Conservation (phyloP, 2,113 vertebrate species). For the Spea multiplicata region DNA sequence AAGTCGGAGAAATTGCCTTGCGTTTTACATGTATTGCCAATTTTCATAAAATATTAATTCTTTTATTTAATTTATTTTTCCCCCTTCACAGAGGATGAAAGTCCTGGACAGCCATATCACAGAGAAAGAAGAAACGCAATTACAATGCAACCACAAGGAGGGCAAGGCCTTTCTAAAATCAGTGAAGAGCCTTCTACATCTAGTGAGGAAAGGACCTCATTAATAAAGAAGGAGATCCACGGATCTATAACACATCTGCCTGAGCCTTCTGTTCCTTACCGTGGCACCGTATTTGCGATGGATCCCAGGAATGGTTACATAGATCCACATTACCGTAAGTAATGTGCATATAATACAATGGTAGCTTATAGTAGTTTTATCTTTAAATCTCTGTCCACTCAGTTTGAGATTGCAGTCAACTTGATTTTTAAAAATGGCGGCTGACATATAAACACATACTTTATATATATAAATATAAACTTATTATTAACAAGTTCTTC, state of each 20-base stretch:
- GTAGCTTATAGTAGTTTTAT: too few species aligned
- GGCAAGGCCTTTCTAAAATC: constrained; percentile 74
- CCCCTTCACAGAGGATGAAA: constrained; percentile 85
- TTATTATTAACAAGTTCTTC: too few species aligned
- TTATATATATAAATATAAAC: too few species aligned
- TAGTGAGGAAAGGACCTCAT: constrained; percentile 86
- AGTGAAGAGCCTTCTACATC: constrained; percentile 94
- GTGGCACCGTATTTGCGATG: constrained; percentile 89
- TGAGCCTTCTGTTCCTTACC: constrained; percentile 86
- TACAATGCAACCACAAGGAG: constrained; percentile 78
- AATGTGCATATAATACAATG: background rate
- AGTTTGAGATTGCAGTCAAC: too few species aligned
- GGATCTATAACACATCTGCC: constrained; percentile 85
- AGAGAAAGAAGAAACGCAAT: constrained; percentile 92
- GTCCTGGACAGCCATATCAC: constrained; percentile 83
- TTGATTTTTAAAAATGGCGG: too few species aligned
- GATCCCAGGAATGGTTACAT: constrained; percentile 92
- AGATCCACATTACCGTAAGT: constrained; percentile 94
- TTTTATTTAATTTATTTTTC: constrained; percentile 29
- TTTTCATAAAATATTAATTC: background rate
- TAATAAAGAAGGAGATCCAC: constrained; percentile 96
- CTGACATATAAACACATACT: too few species aligned
- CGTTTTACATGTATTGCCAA: too few species aligned
- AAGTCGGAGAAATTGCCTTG: too few species aligned
- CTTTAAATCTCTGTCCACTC: too few species aligned